A percentile compares a stretch with the other conserved stretches of the same genome.
These are phyloP conservation scores for Progne subis DNA, from an alignment of 2,113 vertebrate species.

Conservation along the genomic window DNA sequence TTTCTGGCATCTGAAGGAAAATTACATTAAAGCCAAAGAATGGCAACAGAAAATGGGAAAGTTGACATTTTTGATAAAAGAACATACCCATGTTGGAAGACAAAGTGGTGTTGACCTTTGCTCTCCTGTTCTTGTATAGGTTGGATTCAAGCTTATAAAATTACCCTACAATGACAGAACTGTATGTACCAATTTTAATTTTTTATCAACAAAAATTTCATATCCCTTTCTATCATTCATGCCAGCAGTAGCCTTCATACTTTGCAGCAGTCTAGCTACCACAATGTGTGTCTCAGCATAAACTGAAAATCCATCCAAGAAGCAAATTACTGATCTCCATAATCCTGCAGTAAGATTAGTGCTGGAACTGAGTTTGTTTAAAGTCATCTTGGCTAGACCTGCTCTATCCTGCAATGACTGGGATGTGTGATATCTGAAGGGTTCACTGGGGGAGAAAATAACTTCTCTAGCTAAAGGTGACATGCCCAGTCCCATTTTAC, in stretches of 20 bases:
- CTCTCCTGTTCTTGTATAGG: not conserved
- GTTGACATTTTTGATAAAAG: not conserved
- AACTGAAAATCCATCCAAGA: slow-evolving; percentile 16
- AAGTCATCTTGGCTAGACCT: not conserved
- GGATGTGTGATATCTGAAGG: not conserved
- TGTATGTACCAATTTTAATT: not conserved
- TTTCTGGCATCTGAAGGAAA: not conserved
- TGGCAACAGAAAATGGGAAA: not conserved
- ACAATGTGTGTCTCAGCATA: not conserved
- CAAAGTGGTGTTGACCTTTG: not conserved
- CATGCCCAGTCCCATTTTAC: not conserved
- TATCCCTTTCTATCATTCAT: not conserved
- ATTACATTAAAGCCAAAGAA: not conserved
- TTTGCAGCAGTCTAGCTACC: not conserved
- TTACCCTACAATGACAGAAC: not conserved
- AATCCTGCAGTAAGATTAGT: not conserved
- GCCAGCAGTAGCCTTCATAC: not conserved
- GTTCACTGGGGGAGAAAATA: not conserved
- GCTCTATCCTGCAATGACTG: not conserved
- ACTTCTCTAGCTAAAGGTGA: not conserved
- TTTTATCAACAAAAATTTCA: not conserved
- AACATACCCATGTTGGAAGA: not conserved
- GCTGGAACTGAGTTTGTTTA: not conserved
- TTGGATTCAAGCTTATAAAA: not conserved
- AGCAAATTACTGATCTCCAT: not conserved